Evolutionary conservation across 2,888 invertebrate genomes (phyloP).

Genomic region (Nowickia ferox): DNA sequence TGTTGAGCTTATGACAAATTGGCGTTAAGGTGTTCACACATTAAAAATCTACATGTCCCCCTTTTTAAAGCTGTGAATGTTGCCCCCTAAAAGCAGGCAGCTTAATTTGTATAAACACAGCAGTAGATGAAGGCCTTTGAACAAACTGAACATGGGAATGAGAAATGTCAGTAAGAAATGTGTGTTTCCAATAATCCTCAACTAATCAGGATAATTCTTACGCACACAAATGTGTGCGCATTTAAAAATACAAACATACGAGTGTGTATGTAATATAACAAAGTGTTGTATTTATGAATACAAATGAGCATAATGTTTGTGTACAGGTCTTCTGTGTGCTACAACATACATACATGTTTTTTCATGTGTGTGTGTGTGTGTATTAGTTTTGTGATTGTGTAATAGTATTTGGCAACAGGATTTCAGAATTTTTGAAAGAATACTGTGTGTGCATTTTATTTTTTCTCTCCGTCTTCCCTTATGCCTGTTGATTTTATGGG

Average conservation of each 20-base stretch:
- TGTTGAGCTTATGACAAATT: too few relatives aligned
- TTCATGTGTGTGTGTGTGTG: constrained; percentile 4
- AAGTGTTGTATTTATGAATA: background rate
- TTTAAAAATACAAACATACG: background rate
- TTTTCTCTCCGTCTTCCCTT: background rate
- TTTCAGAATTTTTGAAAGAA: constrained; percentile 54
- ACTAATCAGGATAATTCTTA: constrained; percentile 38
- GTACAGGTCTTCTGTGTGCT: background rate
- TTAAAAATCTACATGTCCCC: too few relatives aligned
- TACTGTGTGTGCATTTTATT: constrained; percentile 11
- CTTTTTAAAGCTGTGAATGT: too few relatives aligned
- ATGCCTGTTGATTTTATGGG: constrained; percentile 49
- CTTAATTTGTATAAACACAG: background rate
- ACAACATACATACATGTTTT: background rate
- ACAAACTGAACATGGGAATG: background rate
- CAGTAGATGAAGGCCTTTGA: background rate
- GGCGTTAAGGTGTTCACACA: too few relatives aligned
- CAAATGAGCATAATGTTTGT: background rate
- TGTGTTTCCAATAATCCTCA: constrained; percentile 1
- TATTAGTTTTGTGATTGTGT: constrained; percentile 39
- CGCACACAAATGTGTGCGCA: background rate
- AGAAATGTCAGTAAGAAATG: background rate
- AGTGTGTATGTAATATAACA: too few relatives aligned
- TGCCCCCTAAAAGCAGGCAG: background rate
- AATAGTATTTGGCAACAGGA: constrained; percentile 58